Conservation (phyloP, 2,113 vertebrate species). For the Pachycephala philippinensis region DNA sequence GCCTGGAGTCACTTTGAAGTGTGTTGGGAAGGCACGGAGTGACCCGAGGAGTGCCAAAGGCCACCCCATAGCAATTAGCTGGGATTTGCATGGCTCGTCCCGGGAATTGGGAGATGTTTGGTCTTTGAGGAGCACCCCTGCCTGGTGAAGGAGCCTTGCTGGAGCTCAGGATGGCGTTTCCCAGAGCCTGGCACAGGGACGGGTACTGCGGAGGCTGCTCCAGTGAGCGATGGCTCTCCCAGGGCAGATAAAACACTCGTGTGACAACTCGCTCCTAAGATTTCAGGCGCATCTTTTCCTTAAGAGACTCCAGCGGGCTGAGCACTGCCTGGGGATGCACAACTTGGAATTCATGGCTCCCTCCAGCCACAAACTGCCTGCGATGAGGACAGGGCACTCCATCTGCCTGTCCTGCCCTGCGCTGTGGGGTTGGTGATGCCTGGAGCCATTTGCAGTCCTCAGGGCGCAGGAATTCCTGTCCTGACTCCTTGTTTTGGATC, state of each 20-base stretch:
- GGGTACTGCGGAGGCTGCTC: not conserved
- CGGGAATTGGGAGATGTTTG: not conserved
- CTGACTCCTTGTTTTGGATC: not conserved
- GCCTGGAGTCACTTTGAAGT: not conserved
- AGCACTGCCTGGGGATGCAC: not conserved
- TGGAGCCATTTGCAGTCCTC: not conserved
- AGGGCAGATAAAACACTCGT: constrained; percentile 59
- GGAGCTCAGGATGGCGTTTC: constrained; percentile 38
- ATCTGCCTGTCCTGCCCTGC: not conserved
- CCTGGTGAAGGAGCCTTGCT: not conserved
- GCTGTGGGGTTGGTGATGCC: rapidly evolving
- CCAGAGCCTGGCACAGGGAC: not conserved
- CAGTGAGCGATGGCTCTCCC: constrained; percentile 67
- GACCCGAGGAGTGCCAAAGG: not conserved
- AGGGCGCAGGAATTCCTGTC: not conserved
- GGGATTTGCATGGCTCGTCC: constrained; percentile 3
- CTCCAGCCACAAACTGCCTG: not conserved
- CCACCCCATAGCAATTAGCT: not conserved
- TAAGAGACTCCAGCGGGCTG: not conserved
- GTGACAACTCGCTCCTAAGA: not conserved
- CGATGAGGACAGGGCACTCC: not conserved
- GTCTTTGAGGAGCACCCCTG: not conserved
- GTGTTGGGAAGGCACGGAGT: not conserved
- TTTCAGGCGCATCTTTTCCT: not conserved
- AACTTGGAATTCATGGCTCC: not conserved